These are phyloP conservation scores for Trachymyrmex septentrionalis DNA, from an alignment of 1,140 invertebrate species.

Conservation along the genomic window DNA sequence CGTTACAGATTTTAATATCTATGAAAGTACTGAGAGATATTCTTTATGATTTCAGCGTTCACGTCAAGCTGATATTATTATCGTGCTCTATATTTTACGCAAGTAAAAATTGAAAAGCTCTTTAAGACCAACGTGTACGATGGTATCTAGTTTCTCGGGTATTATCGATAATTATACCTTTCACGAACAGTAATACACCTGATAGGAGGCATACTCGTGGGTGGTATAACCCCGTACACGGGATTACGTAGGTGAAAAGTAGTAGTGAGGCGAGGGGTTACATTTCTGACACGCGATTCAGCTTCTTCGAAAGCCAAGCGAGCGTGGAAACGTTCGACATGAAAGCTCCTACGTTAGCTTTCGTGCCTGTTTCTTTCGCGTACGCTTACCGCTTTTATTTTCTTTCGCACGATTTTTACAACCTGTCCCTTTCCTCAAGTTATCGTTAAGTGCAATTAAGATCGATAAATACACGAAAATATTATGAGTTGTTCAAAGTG, in stretches of 20 bases:
- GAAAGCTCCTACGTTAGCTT: slow-evolving; percentile 71
- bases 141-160: slow-evolving; percentile 71
- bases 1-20: slow-evolving; percentile 17
- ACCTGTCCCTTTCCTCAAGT: neutral
- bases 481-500: no score
- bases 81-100: slow-evolving; percentile 65
- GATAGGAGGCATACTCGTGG: slow-evolving; percentile 66
- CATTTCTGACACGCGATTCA: slow-evolving; percentile 74
- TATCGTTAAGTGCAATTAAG: slow-evolving; percentile 20
- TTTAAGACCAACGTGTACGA: slow-evolving; percentile 58
- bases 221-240: slow-evolving; percentile 51
- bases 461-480: slow-evolving; percentile 6
- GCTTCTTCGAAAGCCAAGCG: slow-evolving; percentile 69
- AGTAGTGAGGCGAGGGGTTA: slow-evolving; percentile 41
- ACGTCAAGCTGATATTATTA: slow-evolving; percentile 40
- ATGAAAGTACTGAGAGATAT: neutral
- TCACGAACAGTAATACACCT: slow-evolving; percentile 73
- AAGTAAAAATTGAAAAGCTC: slow-evolving; percentile 71
- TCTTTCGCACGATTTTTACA: neutral
- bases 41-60: slow-evolving; percentile 27
- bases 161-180: slow-evolving; percentile 78
- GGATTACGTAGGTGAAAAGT: slow-evolving; percentile 66
- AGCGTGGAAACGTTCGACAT: slow-evolving; percentile 71
- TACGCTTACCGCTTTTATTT: neutral
- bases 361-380: slow-evolving; percentile 45